Percentiles rank a stretch among this genome's conserved stretches.
Evolutionary conservation across 2,113 vertebrate genomes (phyloP).

Genomic region (Otolemur garnettii): DNA sequence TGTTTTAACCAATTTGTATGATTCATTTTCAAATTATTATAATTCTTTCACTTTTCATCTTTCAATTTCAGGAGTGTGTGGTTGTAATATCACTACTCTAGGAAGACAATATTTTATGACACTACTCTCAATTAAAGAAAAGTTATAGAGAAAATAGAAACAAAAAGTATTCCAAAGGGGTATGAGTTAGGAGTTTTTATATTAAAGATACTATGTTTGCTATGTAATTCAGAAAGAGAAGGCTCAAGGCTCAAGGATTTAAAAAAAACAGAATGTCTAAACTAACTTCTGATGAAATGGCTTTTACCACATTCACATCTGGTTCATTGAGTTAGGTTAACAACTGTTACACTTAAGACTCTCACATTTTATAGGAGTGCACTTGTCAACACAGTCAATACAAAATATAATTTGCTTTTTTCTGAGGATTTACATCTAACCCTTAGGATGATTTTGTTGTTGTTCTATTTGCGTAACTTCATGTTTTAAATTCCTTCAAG

Average conservation of each 20-base stretch:
- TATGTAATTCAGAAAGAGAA: slow-evolving; percentile 37
- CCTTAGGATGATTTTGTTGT: slow-evolving; percentile 31
- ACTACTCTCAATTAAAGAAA: slow-evolving; percentile 61
- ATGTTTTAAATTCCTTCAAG: slow-evolving; percentile 55
- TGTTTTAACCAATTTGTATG: background rate
- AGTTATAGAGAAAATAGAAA: slow-evolving; percentile 55
- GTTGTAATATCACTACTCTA: slow-evolving; percentile 30
- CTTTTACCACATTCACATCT: slow-evolving; percentile 74
- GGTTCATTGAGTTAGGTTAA: slow-evolving; percentile 80
- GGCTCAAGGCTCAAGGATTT: slow-evolving; percentile 47
- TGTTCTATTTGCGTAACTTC: slow-evolving; percentile 60
- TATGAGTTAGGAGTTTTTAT: slow-evolving; percentile 4
- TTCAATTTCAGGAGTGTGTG: slow-evolving; percentile 1
- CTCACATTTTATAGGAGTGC: slow-evolving; percentile 36
- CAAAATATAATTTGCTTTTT: slow-evolving; percentile 70
- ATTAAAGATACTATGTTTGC: slow-evolving; percentile 56
- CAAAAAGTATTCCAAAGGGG: background rate
- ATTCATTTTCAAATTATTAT: background rate
- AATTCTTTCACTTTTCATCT: background rate
- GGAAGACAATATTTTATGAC: slow-evolving; percentile 49
- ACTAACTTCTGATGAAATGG: slow-evolving; percentile 50
- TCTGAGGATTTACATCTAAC: slow-evolving; percentile 59
- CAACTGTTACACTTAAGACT: slow-evolving; percentile 74
- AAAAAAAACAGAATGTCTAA: slow-evolving; percentile 55
- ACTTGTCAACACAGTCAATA: slow-evolving; percentile 78